Percentiles rank a stretch among this genome's conserved stretches.
These are phyloP conservation scores for Caenorhabditis doughertyi DNA, from an alignment of 2,888 invertebrate genomes.

Conservation along the genomic window DNA sequence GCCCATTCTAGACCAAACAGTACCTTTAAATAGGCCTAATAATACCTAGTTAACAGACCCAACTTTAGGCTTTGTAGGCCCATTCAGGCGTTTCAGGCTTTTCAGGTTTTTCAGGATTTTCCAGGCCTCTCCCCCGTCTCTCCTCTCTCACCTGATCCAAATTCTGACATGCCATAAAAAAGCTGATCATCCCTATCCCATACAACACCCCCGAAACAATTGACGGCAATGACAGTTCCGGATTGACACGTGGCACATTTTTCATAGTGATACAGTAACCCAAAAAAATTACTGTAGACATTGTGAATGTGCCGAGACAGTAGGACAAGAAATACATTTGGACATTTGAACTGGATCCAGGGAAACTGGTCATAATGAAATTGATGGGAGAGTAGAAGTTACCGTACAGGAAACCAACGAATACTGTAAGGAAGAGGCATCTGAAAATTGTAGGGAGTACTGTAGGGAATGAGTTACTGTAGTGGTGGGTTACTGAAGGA, in stretches of 20 bases:
- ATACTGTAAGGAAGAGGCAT: conserved; percentile 68
- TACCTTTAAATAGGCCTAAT: too few species aligned
- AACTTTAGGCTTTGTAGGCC: too few species aligned
- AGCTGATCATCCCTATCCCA: conserved; percentile 63
- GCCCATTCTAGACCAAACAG: too few species aligned
- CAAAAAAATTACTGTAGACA: conserved; percentile 80
- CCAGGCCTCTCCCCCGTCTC: too few species aligned
- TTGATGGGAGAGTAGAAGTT: conserved; percentile 72
- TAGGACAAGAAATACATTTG: conserved; percentile 84
- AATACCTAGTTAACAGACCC: too few species aligned
- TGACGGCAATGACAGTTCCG: conserved; percentile 47
- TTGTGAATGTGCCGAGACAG: conserved; percentile 83
- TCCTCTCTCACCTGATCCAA: conserved; percentile 71
- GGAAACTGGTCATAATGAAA: conserved; percentile 58
- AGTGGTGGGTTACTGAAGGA: too few species aligned
- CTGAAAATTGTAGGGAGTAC: conserved; percentile 65
- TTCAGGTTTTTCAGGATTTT: too few species aligned
- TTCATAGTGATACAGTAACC: conserved; percentile 26
- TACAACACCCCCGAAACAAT: conserved; percentile 67
- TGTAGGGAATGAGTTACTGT: too few species aligned
- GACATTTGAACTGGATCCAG: conserved; percentile 63
- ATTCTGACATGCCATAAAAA: conserved; percentile 72
- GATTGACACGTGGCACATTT: conserved; percentile 61
- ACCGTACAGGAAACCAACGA: conserved; percentile 54
- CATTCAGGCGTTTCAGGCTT: too few species aligned